Evolutionary conservation across 2,888 invertebrate species (phyloP).

Genomic region (Stegana nigrithorax): DNA sequence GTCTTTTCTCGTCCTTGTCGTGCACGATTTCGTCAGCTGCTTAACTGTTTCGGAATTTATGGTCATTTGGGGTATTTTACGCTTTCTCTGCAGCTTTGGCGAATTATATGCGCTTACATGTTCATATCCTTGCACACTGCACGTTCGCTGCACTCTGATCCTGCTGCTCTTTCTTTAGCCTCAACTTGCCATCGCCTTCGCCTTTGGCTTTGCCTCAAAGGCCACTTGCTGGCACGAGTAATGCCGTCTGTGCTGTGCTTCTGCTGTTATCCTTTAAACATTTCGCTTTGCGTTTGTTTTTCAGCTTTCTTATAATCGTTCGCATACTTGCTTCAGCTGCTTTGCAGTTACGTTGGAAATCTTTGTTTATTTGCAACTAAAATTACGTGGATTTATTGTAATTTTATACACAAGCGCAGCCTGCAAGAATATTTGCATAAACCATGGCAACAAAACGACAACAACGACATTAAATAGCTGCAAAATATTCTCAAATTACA

Average conservation of each 20-base stretch:
- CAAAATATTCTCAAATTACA: no score
- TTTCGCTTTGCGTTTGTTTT: conserved; percentile 31
- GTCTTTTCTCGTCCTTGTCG: no score
- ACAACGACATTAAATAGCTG: no score
- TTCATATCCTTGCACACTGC: conserved; percentile 36
- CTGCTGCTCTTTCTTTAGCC: conserved; percentile 3
- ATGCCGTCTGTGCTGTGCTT: background rate
- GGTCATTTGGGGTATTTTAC: conserved; percentile 64
- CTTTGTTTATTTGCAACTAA: conserved; percentile 62
- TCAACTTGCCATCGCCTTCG: background rate
- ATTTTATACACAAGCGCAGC: conserved; percentile 62
- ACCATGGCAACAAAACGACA: no score
- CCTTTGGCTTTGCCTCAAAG: conserved; percentile 4
- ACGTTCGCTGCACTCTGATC: background rate
- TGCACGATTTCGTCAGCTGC: no score
- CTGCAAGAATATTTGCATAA: conserved; percentile 21
- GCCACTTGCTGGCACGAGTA: no score
- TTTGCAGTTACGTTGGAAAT: conserved; percentile 41
- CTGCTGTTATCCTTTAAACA: conserved; percentile 52
- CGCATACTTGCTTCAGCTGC: background rate
- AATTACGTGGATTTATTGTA: conserved; percentile 64
- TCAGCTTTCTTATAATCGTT: background rate
- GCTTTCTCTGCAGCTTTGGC: conserved; percentile 54
- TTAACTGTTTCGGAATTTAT: conserved; percentile 59
- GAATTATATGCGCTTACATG: conserved; percentile 57